Evolutionary conservation across 2,113 vertebrate species (phyloP), one percentile per base, ranked within the genome.

Genomic region (Vireo altiloquus): DNA sequence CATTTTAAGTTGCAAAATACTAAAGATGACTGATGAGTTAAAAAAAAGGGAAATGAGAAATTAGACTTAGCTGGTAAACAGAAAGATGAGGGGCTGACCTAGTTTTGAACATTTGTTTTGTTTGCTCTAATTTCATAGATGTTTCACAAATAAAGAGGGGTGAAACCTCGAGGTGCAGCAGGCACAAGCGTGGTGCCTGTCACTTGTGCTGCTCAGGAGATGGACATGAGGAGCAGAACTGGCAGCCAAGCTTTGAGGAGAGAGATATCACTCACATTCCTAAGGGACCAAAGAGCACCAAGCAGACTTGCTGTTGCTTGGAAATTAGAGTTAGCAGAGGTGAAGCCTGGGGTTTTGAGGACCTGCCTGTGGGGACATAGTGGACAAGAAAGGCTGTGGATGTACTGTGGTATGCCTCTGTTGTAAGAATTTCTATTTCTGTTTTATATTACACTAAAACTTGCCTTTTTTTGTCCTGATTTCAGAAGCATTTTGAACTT

Each of bases 151-250:
- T 40, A 49, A 47, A 46, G 71, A 60, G 31, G 15, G 28, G 42
- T 70, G 64, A 74, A 57, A 44, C 40, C 16, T 59, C 2, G 4
- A 14, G 40, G 77, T 63, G 47, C 52, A 35, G 52, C 24, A 84
- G 81, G 42, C 56, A 40, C 0, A 0, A 54, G 39, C 24, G 3
- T 12, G 22, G 49, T 46, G 17, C 31, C 37, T 86, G 35, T 53
- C 1, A 3, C 47, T 81, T 80, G 24, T 37, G 31, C 42, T 83
- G 47, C 84, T 79, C 31, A 10, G 72, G 87, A 63, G 42, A 12
- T 27, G 72, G 46, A n/a, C 1, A 0, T 11, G 50, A 49, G 77
- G 49, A 83, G 21, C 42, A 78, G 60, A 63, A 22, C n/a, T 70
- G 59, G 47, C 14, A 1, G 25, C 66, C 57, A 40, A 49, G 31